Base-by-base conservation (phyloP, 2,113 vertebrate genomes). In the Hypocryptadius cinnamomeus region DNA sequence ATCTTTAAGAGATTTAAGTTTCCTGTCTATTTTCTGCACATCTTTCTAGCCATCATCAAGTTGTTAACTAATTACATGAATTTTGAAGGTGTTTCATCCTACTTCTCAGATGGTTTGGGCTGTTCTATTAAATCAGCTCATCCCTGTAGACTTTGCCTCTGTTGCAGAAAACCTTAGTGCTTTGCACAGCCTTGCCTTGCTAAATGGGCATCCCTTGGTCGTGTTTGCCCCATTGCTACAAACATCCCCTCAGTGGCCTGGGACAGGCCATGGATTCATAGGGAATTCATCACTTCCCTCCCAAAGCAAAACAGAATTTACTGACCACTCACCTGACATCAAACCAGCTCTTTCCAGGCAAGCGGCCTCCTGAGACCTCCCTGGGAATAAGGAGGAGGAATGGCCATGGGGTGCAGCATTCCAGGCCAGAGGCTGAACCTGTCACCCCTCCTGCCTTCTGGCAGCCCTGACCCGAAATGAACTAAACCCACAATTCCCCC, bases 181-280 rank as follows among this genome's bases (percentile, higher is more conserved):
- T 63, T 23, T 74, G 23, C 33, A 18, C n/a, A 50, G 20, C 51
- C 31, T 57, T 0, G 1, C 15, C 25, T 57, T n/a, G 28, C 25
- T 40, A 22, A 53, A 2, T 0, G 2, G 13, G 9, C 23, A 85
- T 4, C 25, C 25, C 31, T 78, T 0, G 3, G 15, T 6, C 0
- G 0, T 51, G 10, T 50, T 82, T 79, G 13, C 8, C 17, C 11
- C 4, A 40, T 53, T 1, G 0, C 48, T 56, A 5, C 39, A n/a
- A 40, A 37, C 20, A 53, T 7, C 31, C 20, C 27, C 28, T 79
- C 48, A 22, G 31, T 2, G 3, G 12, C 22, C 35, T 23, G 3
- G 18, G 18, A 51, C 0, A 0, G 47, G 56, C 18, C 14, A 1
- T n/a, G 40, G 30, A 45, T 57, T 48, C 45, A 27, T 28, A 19